Base-by-base conservation (phyloP, 2,888 invertebrate species). In the Globia sparganii region DNA sequence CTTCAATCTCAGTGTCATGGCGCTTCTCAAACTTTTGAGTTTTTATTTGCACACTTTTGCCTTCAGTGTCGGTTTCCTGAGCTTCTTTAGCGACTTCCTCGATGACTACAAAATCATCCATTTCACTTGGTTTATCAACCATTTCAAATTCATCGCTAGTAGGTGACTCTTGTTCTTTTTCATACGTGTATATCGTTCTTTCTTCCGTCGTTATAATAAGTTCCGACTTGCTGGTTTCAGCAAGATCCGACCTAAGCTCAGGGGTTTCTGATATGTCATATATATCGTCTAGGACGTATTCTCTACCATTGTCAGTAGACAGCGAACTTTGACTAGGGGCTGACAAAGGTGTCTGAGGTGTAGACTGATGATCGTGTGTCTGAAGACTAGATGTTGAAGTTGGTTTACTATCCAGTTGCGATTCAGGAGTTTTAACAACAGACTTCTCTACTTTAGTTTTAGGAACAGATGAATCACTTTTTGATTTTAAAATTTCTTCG, bases 21-120 rank as follows among this genome's bases (percentile, higher is more conserved):
- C 97, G 97, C 81, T 97, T 97, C 9, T 97, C 94, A 87, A 96
- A 97, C 82, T 94, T 95, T 67, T 95, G 95, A 62, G 96, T 90
- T 82, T 96, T 95, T 77, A 98, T 98, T 83, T 97, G 96, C 25
- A 98, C 97, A 92, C 98, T 98, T 95, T 98, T 98, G 0, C 98
- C 98, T 94, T 98, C 98, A 4, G 97, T 97, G 89, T 98, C 98
- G 77, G 97, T 97, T 94, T 99, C 99, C 88, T 98, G 97, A 0
- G 98, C 98, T 95, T 99, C 98, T 91, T 98, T 98, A 1, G 98
- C 98, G 2, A 99, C 98, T 93, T 99, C 99, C 95, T 98, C 98
- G 83, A 98, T 98, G 0, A 98, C 98, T 0, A 99, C 98, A 91
- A 98, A 98, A 88, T 99, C 98, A 90, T 99, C 99, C 86, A 98